Percentiles rank a stretch among this genome's conserved stretches.
These are phyloP conservation scores for Dryobates pubescens DNA, from an alignment of 2,797 vertebrate species.

Conservation along the genomic window DNA sequence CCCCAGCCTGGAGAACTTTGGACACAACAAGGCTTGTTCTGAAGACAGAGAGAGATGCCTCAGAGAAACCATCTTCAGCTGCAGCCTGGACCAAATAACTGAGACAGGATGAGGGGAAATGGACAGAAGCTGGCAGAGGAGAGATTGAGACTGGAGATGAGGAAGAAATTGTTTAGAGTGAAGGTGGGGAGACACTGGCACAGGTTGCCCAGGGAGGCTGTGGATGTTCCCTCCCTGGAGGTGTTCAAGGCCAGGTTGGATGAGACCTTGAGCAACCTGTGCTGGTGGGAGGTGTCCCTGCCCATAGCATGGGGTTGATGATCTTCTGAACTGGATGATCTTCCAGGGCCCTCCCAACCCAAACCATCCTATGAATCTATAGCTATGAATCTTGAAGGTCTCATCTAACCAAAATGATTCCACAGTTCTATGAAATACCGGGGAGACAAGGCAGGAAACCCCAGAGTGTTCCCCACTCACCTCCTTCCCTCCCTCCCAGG, in stretches of 20 bases:
- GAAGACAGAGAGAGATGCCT: neutral
- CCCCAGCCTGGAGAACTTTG: neutral
- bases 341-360: neutral
- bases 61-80: neutral
- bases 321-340: neutral
- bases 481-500: neutral
- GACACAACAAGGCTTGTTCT: rapidly evolving
- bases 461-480: neutral
- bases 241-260: too few relatives aligned
- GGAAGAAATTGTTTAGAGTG: too few relatives aligned
- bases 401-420: neutral
- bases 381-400: too few relatives aligned
- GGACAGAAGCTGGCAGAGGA: too few relatives aligned
- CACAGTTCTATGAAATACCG: neutral
- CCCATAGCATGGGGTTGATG: too few relatives aligned
- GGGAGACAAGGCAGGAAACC: neutral
- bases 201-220: too few relatives aligned
- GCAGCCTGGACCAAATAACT: neutral
- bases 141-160: too few relatives aligned
- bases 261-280: too few relatives aligned
- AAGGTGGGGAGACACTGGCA: too few relatives aligned
- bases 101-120: too few relatives aligned
- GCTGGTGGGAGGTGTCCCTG: too few relatives aligned
- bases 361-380: neutral
- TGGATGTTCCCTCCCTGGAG: too few relatives aligned